Base-by-base conservation (phyloP, 2,888 invertebrate species). In the Euzophera pinguis region DNA sequence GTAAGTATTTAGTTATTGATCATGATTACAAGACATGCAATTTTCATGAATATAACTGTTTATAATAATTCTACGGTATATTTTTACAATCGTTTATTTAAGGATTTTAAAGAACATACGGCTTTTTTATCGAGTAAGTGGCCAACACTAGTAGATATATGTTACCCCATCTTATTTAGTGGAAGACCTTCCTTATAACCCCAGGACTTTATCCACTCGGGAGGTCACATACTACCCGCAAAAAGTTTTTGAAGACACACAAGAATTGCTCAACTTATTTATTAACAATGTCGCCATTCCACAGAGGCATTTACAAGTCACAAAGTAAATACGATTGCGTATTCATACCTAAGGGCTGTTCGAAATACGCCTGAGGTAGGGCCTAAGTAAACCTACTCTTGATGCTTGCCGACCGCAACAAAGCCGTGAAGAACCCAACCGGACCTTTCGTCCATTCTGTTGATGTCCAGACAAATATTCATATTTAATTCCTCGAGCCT, bases 401-500 rank as follows among this genome's bases (percentile, higher is more conserved):
- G 71, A 60, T 67, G 68, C 71, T 73, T 64, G 62, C 58, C 62
- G 72, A 74, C 77, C 75, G 71, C 78, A 57, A 71, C 75, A 80
- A 78, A 81, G 80, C 78, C 73, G 68, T 62, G 75, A 81, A 83
- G 85, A 84, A 81, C 43, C 79, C 75, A 72, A 65, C 69, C 67
- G 75, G 77, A 78, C 81, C 80, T 75, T 73, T 66, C 71, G 73
- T 76, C 77, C 71, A 73, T 74, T 78, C 66, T 71, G 75, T 73
- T 76, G 73, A 73, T 71, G 73, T 69, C 71, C 76, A 73, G 78
- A 73, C 87, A 84, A 87, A 88, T 84, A 87, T 86, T 85, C 84
- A 89, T 89, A 87, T 87, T 86, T 87, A 84, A 89, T 88, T 85
- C 78, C 68, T 67, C 62, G 64, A 62, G 63, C 67, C 73, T 81